Evolutionary conservation across 37 sponge, comb jelly and placozoan species (phyloP).

Genomic region (Aplysina aerophoba): DNA sequence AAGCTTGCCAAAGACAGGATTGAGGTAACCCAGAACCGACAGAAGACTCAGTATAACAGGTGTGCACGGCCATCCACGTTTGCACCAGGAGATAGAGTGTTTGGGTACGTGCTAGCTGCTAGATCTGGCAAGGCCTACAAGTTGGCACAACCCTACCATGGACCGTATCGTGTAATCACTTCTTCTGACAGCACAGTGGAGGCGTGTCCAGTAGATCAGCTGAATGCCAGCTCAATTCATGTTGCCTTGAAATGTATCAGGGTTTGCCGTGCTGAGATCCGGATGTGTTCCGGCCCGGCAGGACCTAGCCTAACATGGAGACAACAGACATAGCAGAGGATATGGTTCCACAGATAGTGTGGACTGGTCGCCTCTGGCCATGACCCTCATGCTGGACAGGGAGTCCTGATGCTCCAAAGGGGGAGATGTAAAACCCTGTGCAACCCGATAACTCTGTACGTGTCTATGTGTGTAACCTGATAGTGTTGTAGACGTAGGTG

Average conservation of each 20-base stretch:
- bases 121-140: slow-evolving; percentile 18
- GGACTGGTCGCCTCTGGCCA: no score
- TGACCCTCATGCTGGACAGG: no score
- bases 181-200: slow-evolving; percentile 19
- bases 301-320: no score
- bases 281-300: no score
- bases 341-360: no score
- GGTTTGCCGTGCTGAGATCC: no score
- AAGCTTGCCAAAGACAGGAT: slow-evolving; percentile 37
- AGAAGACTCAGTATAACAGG: slow-evolving; percentile 47
- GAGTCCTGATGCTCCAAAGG: no score
- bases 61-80: neutral
- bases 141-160: slow-evolving; percentile 36
- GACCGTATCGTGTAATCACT: slow-evolving; percentile 42
- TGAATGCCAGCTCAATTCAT: neutral
- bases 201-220: slow-evolving; percentile 24
- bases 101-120: slow-evolving; percentile 43
- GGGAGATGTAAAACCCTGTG: no score
- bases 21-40: slow-evolving; percentile 29
- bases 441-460: no score
- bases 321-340: no score
- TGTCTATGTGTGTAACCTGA: no score
- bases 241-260: slow-evolving; percentile 34
- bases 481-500: no score
- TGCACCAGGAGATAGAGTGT: slow-evolving; percentile 32